Conservation (phyloP, 2,797 vertebrate species). For the Danio aesculapii region DNA sequence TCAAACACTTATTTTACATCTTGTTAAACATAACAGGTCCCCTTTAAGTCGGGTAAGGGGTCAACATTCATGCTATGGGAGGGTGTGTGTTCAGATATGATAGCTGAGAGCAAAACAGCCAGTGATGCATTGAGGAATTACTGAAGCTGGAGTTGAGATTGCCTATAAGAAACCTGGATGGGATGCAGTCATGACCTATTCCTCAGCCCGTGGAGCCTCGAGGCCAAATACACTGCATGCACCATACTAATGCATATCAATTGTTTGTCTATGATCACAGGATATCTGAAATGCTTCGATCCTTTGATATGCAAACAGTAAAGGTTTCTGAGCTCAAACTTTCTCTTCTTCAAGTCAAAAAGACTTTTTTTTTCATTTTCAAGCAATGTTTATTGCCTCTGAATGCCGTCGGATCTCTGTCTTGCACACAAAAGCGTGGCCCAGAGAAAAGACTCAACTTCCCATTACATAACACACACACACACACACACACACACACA, state of each 20-base stretch:
- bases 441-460: constrained; percentile 40
- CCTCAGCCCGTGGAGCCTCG: neutral
- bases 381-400: constrained; percentile 36
- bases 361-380: constrained; percentile 5
- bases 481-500: constrained; percentile 39
- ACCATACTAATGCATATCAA: neutral
- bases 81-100: neutral
- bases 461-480: constrained; percentile 41
- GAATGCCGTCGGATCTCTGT: constrained; percentile 35
- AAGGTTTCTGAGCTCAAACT: neutral
- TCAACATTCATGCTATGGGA: neutral
- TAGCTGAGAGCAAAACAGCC: constrained; percentile 11
- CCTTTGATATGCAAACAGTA: constrained; percentile 5
- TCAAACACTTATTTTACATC: no score
- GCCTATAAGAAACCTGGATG: constrained; percentile 22
- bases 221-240: constrained; percentile 14
- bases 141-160: constrained; percentile 14
- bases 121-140: constrained; percentile 29
- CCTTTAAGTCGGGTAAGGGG: constrained; percentile 13
- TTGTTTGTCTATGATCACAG: constrained; percentile 7
- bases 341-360: constrained; percentile 25
- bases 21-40: no score
- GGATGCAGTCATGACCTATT: constrained; percentile 19
- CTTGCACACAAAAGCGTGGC: constrained; percentile 19
- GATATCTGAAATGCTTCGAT: neutral